A percentile compares a stretch with the other conserved stretches of the same genome.
These are phyloP conservation scores for Lepidurus packardi DNA, from an alignment of 1,140 invertebrate genomes.

Conservation along the genomic window DNA sequence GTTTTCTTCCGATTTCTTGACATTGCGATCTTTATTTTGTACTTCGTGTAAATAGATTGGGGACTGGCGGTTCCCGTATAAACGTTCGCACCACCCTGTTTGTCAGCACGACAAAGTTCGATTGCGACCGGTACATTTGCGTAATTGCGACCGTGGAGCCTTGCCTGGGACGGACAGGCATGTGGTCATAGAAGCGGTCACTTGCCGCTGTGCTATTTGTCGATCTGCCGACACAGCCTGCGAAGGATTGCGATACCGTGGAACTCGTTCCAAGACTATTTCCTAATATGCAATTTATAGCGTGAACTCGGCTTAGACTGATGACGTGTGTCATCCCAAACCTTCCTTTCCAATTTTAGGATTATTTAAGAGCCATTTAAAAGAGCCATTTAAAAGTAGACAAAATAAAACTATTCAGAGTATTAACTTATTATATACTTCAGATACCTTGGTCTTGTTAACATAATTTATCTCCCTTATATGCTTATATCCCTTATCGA, in stretches of 20 bases:
- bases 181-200: slow-evolving; percentile 56
- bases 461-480: slow-evolving; percentile 4
- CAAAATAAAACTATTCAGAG: slow-evolving; percentile 7
- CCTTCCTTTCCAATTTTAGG: slow-evolving; percentile 35
- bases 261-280: slow-evolving; percentile 36
- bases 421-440: neutral
- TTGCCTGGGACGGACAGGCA: slow-evolving; percentile 53
- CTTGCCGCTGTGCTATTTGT: slow-evolving; percentile 55
- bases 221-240: slow-evolving; percentile 50
- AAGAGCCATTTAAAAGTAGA: slow-evolving; percentile 24
- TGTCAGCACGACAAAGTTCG: slow-evolving; percentile 66
- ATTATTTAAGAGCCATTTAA: neutral
- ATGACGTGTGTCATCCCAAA: slow-evolving; percentile 34
- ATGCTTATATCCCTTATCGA: too few relatives aligned
- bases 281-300: neutral
- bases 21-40: neutral
- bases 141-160: slow-evolving; percentile 59
- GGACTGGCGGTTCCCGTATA: slow-evolving; percentile 80
- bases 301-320: neutral
- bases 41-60: slow-evolving; percentile 55
- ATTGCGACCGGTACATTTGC: slow-evolving; percentile 50
- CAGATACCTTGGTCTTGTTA: neutral
- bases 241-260: slow-evolving; percentile 51
- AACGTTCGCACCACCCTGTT: slow-evolving; percentile 72
- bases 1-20: neutral